Conservation (phyloP, 1,140 invertebrate species). For the Ceratitis capitata region DNA sequence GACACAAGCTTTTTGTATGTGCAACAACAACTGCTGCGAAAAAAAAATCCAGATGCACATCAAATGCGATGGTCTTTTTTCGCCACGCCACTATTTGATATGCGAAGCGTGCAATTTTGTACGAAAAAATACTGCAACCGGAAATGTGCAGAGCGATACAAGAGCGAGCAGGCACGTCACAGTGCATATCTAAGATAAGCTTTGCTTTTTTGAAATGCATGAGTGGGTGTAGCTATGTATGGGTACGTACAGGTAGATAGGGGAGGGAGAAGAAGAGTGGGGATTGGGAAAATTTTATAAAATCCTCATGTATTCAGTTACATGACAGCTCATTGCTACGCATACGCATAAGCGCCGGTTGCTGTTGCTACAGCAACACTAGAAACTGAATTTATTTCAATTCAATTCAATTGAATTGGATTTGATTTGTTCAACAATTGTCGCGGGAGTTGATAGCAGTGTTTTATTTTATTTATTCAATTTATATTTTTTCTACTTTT, state of each 20-base stretch:
- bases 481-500: too few species aligned
- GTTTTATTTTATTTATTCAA: too few species aligned
- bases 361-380: not conserved
- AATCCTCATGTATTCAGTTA: not conserved
- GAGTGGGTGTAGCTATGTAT: not conserved
- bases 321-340: not conserved
- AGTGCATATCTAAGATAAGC: not conserved
- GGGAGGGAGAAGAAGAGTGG: not conserved
- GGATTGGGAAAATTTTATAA: too few species aligned
- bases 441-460: not conserved
- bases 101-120: constrained; percentile 24
- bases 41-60: not conserved
- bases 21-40: not conserved
- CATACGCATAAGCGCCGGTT: not conserved
- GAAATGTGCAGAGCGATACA: constrained; percentile 14
- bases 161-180: not conserved
- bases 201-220: not conserved
- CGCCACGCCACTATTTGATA: constrained; percentile 14
- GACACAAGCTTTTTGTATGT: not conserved
- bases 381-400: constrained; percentile 25
- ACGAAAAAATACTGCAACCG: not conserved
- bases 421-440: not conserved
- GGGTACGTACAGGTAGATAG: not conserved
- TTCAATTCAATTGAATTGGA: constrained; percentile 1
- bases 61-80: not conserved